Base-by-base conservation (phyloP, 2,797 vertebrate species). In the Tympanoctomys barrerae region DNA sequence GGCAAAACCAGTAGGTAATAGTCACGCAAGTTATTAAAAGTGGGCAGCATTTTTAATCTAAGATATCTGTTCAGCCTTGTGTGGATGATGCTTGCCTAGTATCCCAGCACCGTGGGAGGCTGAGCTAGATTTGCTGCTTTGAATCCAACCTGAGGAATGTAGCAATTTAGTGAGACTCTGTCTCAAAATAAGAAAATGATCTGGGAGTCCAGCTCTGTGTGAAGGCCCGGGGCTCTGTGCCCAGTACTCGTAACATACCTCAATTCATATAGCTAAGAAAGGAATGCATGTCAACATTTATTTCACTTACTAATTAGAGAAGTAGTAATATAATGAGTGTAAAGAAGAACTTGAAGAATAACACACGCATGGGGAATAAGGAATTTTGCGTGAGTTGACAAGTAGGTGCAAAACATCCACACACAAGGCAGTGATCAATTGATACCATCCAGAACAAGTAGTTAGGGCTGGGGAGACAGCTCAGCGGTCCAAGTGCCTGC, bases 341-440 rank as follows among this genome's bases (percentile, higher is more conserved):
- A 95, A 75, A 52, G 46, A 46, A 19, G 14, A 94, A 79, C 73
- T 42, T 59, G 62, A 49, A 85, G 42, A 92, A n/a, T 12, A 2
- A 24, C 54, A 28, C 10, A 33, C 28, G 2, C 26, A 52, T 9
- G 46, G 28, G 12, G 33, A 78, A 87, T 57, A 84, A 87, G 24
- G 33, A 90, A 68, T 21, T 87, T 87, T 59, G 18, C 80, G 52
- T 90, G 13, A 77, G 78, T 93, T 96, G 91, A 68, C 18, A 80
- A 87, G 90, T 52, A 79, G 16, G 77, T 57, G 7, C 16, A 86
- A 94, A 49, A 3, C 49, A 14, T 66, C 49, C 84, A 57, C 33
- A 28, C 57, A n/a, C 26, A 83, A 89, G 62, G 14, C 36, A 68
- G 28, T 68, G 21, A 52, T 83, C 64, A 89, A 19, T 54, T 73